Conservation (phyloP, 2,797 vertebrate species). For the Tolypeutes matacus region DNA sequence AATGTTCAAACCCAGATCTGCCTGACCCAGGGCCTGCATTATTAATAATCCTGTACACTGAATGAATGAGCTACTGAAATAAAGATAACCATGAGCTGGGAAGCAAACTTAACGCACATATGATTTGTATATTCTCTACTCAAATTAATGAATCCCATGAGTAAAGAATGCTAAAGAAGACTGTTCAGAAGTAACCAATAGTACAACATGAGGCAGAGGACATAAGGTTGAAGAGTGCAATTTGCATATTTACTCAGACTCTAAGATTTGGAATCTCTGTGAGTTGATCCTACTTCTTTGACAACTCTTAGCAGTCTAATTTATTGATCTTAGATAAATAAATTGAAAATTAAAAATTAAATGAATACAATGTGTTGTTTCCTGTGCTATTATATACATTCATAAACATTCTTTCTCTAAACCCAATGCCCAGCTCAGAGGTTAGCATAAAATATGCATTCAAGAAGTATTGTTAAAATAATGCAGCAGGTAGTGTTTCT, state of each 20-base stretch:
- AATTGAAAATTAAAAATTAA: conserved; percentile 54
- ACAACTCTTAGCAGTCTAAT: conserved; percentile 9
- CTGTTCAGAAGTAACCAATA: not conserved
- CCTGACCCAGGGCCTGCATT: not conserved
- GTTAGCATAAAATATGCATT: conserved; percentile 63
- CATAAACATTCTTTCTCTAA: not conserved
- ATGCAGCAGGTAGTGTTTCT: conserved; percentile 60
- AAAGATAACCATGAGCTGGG: not conserved
- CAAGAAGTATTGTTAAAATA: conserved; percentile 66
- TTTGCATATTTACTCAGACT: not conserved
- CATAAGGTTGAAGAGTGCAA: not conserved
- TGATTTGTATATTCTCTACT: not conserved
- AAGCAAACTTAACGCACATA: not conserved
- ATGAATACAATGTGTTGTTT: not conserved
- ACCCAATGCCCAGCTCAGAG: not conserved
- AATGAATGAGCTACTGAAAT: not conserved
- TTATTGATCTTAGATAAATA: conserved; percentile 46
- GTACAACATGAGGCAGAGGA: not conserved
- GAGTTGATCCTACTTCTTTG: not conserved
- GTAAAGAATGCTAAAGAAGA: not conserved
- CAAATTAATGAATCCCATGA: conserved; percentile 1
- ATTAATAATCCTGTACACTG: not conserved
- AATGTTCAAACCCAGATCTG: not conserved
- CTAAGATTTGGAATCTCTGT: not conserved
- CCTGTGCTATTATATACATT: not conserved